These are phyloP conservation scores for Euphysa ruthae DNA, from an alignment of 30 jellyfish, hydroid and myxozoan species.

Conservation along the genomic window DNA sequence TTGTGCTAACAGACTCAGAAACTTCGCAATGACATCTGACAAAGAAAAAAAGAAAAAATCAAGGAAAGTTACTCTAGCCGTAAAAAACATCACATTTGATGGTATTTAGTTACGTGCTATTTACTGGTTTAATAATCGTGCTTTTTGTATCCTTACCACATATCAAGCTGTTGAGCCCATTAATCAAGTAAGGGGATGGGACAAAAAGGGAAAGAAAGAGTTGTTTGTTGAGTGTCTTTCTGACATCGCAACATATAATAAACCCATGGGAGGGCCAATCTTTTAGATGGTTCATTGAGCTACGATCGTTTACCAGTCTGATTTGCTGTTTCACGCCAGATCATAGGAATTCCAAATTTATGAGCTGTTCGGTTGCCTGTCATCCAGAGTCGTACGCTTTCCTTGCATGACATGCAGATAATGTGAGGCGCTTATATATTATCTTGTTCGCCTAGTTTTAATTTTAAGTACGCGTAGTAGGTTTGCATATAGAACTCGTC, in stretches of 20 bases:
- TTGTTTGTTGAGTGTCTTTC: conserved; percentile 4
- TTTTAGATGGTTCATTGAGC: conserved; percentile 15
- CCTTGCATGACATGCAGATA: too few relatives aligned
- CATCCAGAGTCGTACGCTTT: too few relatives aligned
- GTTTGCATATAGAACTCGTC: too few relatives aligned
- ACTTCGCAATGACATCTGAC: too few relatives aligned
- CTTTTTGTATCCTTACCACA: background rate
- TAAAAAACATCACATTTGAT: background rate
- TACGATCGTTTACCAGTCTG: background rate
- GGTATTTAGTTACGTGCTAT: background rate
- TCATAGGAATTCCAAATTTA: too few relatives aligned
- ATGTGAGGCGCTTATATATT: too few relatives aligned
- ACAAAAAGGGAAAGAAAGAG: background rate
- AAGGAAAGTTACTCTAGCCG: background rate
- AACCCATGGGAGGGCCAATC: conserved; percentile 6
- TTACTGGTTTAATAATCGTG: conserved; percentile 5
- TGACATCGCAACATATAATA: background rate
- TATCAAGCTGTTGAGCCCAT: conserved; percentile 3
- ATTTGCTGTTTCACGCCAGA: too few relatives aligned
- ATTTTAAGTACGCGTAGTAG: too few relatives aligned
- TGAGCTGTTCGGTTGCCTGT: too few relatives aligned
- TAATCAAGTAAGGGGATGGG: conserved; percentile 1
- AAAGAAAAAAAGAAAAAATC: too few relatives aligned
- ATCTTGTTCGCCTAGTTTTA: too few relatives aligned
- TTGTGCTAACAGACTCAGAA: too few relatives aligned